A percentile compares a stretch with the other conserved stretches of the same genome.
Conservation (phyloP, 1,140 invertebrate genomes). For the Pseudoatta argentina region DNA sequence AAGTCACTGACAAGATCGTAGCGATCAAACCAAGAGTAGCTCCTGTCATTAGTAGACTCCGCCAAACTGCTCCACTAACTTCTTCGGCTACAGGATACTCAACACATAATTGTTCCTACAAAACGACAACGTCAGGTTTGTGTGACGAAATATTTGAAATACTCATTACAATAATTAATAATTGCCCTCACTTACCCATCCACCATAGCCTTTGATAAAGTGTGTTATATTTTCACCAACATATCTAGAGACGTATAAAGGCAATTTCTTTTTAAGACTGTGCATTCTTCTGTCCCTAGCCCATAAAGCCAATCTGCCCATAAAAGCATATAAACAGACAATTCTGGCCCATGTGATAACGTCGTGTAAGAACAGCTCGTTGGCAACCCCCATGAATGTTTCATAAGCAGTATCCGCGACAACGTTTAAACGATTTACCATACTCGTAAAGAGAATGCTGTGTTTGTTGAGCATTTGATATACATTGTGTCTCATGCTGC, state of each 20-base stretch:
- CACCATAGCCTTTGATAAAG: slow-evolving; percentile 84
- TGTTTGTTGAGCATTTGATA: slow-evolving; percentile 87
- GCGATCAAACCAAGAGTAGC: slow-evolving; percentile 88
- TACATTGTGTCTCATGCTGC: slow-evolving; percentile 85
- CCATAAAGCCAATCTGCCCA: slow-evolving; percentile 87
- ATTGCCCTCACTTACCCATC: slow-evolving; percentile 80
- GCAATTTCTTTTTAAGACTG: slow-evolving; percentile 82
- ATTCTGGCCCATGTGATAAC: slow-evolving; percentile 88
- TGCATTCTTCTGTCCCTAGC: slow-evolving; percentile 86
- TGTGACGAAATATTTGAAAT: not conserved
- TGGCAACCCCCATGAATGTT: slow-evolving; percentile 87
- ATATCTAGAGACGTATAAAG: slow-evolving; percentile 84
- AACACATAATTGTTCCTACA: slow-evolving; percentile 87
- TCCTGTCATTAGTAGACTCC: slow-evolving; percentile 87
- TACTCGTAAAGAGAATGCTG: slow-evolving; percentile 88
- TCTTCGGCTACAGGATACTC: slow-evolving; percentile 88
- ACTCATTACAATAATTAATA: not conserved
- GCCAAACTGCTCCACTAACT: slow-evolving; percentile 87
- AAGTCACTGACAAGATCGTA: slow-evolving; percentile 85
- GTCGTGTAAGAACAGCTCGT: slow-evolving; percentile 88
- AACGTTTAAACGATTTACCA: slow-evolving; percentile 88
- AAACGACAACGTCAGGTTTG: slow-evolving; percentile 43
- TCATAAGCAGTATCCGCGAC: slow-evolving; percentile 87
- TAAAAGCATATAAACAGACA: slow-evolving; percentile 89
- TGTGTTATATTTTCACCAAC: slow-evolving; percentile 83